phyloP scores from a whole-genome alignment of 1,140 invertebrate species.

The Centruroides vittatus region DNA sequence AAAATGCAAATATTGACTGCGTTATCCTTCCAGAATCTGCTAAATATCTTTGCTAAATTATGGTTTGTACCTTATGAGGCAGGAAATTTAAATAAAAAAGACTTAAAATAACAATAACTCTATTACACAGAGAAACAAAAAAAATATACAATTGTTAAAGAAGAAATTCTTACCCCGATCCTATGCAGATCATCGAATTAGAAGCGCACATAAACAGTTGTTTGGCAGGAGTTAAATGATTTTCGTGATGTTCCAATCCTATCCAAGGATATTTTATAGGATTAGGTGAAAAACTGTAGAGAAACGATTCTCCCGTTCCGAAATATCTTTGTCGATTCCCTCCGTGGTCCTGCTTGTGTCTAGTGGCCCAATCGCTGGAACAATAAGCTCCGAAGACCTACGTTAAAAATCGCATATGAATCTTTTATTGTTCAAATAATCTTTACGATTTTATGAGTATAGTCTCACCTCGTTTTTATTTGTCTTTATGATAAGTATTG shows the following conservation, averaged over 20 bases:
- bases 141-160: no score
- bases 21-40: no score
- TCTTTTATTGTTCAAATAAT: neutral
- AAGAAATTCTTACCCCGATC: conserved; percentile 55
- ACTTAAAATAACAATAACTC: no score
- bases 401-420: conserved; percentile 5
- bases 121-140: no score
- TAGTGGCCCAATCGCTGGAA: conserved; percentile 39
- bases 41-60: no score
- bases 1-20: no score
- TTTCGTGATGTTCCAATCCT: conserved; percentile 37
- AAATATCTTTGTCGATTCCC: conserved; percentile 83
- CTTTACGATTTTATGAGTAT: neutral
- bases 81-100: no score
- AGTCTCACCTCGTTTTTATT: conserved; percentile 28
- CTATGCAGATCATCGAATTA: conserved; percentile 81
- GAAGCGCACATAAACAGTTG: conserved; percentile 88
- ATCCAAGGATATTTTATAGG: conserved; percentile 86
- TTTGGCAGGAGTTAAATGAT: conserved; percentile 53
- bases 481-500: conserved; percentile 34
- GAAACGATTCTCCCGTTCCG: conserved; percentile 91
- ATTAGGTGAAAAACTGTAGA: conserved; percentile 79
- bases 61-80: no score
- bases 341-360: conserved; percentile 72
- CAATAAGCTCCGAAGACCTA: conserved; percentile 38